Evolutionary conservation across 2,113 vertebrate species (phyloP).

Genomic region (Condylura cristata): DNA sequence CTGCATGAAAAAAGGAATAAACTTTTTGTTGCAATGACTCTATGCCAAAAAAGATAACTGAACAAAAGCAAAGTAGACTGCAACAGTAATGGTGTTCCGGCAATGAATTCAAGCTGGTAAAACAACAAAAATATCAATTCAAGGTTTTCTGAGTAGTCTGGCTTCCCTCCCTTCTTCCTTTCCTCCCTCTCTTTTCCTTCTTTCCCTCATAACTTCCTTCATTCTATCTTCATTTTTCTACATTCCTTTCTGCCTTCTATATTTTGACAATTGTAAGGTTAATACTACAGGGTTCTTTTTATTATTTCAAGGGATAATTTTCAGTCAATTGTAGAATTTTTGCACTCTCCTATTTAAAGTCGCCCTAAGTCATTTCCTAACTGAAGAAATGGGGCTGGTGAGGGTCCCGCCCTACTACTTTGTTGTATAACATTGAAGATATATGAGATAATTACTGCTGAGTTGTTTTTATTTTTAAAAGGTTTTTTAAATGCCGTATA

Average conservation of each 20-base stretch:
- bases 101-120: background rate
- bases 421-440: background rate
- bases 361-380: background rate
- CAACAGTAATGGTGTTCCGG: background rate
- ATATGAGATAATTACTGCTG: background rate
- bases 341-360: background rate
- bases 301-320: slow-evolving; percentile 2
- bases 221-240: background rate
- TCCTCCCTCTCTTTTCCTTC: background rate
- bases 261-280: background rate
- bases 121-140: background rate
- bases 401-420: background rate
- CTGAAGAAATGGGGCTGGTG: background rate
- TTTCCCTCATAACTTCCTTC: background rate
- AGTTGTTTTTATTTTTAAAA: background rate
- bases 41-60: background rate
- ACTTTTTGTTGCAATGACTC: background rate
- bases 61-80: background rate
- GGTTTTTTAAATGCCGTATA: background rate
- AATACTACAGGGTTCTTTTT: background rate
- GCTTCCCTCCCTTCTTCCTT: background rate
- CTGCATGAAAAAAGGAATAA: background rate
- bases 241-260: background rate
- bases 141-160: background rate
- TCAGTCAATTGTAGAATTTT: background rate